phyloP scores from a whole-genome alignment of 2,888 invertebrate species.

The Choreutis nemorana region DNA sequence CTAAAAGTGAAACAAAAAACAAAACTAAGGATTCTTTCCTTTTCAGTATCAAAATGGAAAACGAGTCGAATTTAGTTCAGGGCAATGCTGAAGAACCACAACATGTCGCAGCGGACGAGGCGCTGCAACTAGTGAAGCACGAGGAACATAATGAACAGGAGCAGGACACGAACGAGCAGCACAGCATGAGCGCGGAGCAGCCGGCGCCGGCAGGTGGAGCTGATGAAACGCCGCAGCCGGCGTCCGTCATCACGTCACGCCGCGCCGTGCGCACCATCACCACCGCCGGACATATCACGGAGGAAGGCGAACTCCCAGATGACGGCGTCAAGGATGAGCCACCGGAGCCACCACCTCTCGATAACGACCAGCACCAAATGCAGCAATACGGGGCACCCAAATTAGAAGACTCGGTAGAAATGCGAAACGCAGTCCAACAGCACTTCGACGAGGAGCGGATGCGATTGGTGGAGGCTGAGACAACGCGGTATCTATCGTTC shows the following conservation, averaged over 20 bases:
- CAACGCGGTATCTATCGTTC: conserved; percentile 47
- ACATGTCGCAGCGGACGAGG: conserved; percentile 24
- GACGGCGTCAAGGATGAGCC: conserved; percentile 51
- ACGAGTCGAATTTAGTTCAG: conserved; percentile 5
- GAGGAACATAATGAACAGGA: conserved; percentile 27
- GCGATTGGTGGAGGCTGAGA: conserved; percentile 38
- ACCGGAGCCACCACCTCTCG: conserved; percentile 27
- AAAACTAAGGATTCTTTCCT: not conserved
- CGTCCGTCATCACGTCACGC: conserved; percentile 64
- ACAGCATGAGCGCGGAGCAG: conserved; percentile 35
- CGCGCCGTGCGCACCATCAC: conserved; percentile 68
- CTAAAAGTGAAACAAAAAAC: too few species aligned
- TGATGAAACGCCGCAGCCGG: conserved; percentile 18
- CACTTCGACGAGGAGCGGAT: conserved; percentile 44
- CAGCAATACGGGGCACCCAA: conserved; percentile 28
- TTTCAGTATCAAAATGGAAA: conserved; percentile 9
- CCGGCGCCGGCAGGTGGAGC: conserved; percentile 36
- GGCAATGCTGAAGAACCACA: conserved; percentile 22
- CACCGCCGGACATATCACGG: conserved; percentile 66
- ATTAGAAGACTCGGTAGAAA: conserved; percentile 22
- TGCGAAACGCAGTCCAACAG: conserved; percentile 21
- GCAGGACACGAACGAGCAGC: conserved; percentile 14
- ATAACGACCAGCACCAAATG: conserved; percentile 21
- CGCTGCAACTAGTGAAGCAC: conserved; percentile 50
- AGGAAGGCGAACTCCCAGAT: conserved; percentile 22